Conservation (phyloP, 2,797 vertebrate species). For the Meriones psammophilus region DNA sequence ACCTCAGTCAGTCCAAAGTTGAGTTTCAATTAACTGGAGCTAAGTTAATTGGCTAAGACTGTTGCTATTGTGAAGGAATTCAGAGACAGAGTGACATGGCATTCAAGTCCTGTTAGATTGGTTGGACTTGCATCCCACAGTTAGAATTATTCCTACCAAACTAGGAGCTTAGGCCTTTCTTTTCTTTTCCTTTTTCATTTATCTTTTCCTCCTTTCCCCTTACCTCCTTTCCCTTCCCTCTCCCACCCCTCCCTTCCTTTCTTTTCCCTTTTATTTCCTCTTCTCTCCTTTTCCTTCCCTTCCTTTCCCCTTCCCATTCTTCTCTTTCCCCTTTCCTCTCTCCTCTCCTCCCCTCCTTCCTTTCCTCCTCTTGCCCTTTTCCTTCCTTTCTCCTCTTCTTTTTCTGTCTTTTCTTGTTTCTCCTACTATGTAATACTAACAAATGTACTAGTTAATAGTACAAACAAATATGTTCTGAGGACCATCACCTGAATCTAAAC, state of each 20-base stretch:
- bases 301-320: rapidly evolving
- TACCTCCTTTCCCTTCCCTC: too few species aligned
- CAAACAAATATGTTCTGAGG: neutral
- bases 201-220: too few species aligned
- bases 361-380: rapidly evolving
- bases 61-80: neutral
- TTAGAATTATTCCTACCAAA: constrained; percentile 38
- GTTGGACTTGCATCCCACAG: neutral
- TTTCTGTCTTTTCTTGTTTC: neutral
- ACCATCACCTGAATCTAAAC: neutral
- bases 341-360: rapidly evolving
- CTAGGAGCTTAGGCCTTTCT: neutral
- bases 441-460: neutral
- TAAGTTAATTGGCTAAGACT: neutral
- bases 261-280: neutral
- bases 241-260: neutral
- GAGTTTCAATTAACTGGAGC: neutral
- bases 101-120: neutral
- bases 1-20: neutral
- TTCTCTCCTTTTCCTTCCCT: neutral
- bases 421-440: neutral
- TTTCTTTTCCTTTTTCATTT: neutral
- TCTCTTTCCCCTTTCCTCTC: rapidly evolving
- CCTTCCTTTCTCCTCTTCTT: neutral
- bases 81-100: neutral